Conservation (phyloP, 2,888 invertebrate genomes). For the Clepsis dumicolana region DNA sequence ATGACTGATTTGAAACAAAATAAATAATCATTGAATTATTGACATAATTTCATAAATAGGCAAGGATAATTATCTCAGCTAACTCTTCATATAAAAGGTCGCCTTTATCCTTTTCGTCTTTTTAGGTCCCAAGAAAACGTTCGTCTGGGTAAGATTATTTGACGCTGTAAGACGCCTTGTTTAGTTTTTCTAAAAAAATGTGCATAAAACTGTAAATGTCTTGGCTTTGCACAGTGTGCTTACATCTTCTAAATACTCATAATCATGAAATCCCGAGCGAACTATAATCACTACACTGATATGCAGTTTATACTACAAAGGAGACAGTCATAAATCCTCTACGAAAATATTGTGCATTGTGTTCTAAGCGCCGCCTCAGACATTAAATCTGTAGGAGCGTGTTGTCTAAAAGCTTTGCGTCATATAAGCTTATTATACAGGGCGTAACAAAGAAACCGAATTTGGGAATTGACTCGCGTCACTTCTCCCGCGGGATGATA, state of each 20-base stretch:
- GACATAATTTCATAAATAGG: too few species aligned
- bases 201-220: too few species aligned
- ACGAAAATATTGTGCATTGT: constrained; percentile 62
- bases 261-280: not conserved
- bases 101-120: too few species aligned
- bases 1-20: too few species aligned
- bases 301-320: constrained; percentile 22
- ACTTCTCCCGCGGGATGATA: constrained; percentile 49
- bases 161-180: too few species aligned
- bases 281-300: constrained; percentile 13
- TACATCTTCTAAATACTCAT: not conserved
- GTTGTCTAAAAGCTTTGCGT: constrained; percentile 78
- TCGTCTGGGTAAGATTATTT: too few species aligned
- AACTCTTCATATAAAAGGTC: too few species aligned
- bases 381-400: constrained; percentile 66
- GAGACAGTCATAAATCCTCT: constrained; percentile 52
- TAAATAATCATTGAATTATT: too few species aligned
- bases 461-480: constrained; percentile 56
- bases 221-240: not conserved
- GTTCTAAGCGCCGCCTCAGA: constrained; percentile 56
- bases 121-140: too few species aligned
- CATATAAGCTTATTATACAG: constrained; percentile 70
- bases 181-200: too few species aligned
- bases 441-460: constrained; percentile 67
- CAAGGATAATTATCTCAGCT: too few species aligned